Percentiles rank a stretch among this genome's conserved stretches.
Evolutionary conservation across 2,888 invertebrate species (phyloP).

Genomic region (Tenthredo scrophulariae): DNA sequence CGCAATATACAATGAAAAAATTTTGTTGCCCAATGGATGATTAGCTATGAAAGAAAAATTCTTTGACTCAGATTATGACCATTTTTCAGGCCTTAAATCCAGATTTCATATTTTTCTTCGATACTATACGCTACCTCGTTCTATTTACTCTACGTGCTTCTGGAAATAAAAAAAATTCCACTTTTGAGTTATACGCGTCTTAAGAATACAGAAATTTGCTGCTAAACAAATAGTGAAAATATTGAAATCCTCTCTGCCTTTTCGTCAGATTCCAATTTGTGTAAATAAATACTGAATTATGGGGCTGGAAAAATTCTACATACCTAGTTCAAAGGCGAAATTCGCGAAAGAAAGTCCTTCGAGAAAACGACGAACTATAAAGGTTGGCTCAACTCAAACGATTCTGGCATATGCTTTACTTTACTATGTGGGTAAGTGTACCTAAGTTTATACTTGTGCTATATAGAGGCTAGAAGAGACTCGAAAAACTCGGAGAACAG

Average conservation of each 20-base stretch:
- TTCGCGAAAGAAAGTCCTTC: neutral
- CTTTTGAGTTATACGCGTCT: neutral
- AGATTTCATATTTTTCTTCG: neutral
- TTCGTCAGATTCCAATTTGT: constrained; percentile 5
- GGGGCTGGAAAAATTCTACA: neutral
- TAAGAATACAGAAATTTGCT: neutral
- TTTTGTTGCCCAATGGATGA: neutral
- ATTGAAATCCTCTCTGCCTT: neutral
- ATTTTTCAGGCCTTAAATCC: neutral
- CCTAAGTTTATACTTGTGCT: constrained; percentile 18
- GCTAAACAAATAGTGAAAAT: neutral
- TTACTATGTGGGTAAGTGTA: neutral
- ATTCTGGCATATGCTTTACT: neutral
- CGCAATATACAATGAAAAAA: neutral
- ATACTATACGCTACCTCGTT: neutral
- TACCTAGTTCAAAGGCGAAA: neutral
- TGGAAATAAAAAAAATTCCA: neutral
- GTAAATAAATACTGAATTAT: neutral
- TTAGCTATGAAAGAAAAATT: neutral
- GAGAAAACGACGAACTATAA: constrained; percentile 4
- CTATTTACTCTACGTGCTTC: too few species aligned
- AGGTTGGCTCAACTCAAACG: constrained; percentile 30
- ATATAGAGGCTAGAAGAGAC: neutral
- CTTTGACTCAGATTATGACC: neutral
- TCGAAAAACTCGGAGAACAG: constrained; percentile 24